Conservation (phyloP, 2,797 vertebrate species). For the Columba guinea region DNA sequence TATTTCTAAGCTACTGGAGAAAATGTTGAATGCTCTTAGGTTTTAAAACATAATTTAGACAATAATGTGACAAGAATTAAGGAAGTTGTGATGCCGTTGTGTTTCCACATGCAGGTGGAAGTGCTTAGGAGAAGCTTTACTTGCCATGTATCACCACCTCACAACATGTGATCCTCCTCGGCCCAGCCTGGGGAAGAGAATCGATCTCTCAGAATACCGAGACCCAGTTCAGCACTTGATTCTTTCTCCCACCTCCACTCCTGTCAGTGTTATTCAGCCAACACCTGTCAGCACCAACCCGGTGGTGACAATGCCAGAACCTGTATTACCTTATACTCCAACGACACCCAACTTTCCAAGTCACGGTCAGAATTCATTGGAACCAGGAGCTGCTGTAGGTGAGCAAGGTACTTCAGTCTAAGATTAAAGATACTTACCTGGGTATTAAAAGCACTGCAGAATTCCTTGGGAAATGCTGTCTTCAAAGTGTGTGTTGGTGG, state of each 20-base stretch:
- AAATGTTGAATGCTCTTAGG: not conserved
- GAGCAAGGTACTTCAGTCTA: constrained; percentile 56
- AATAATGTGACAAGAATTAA: not conserved
- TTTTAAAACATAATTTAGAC: not conserved
- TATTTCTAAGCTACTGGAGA: not conserved
- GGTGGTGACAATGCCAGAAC: constrained; percentile 60
- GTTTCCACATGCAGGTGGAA: constrained; percentile 85
- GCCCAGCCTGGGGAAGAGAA: constrained; percentile 89
- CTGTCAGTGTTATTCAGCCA: constrained; percentile 76
- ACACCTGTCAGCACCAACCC: constrained; percentile 67
- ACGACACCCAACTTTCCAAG: constrained; percentile 72
- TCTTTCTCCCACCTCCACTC: constrained; percentile 45
- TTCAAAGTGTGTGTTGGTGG: not conserved
- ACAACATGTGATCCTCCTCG: constrained; percentile 90
- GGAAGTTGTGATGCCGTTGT: not conserved
- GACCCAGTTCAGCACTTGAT: constrained; percentile 79
- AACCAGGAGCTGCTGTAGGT: constrained; percentile 78
- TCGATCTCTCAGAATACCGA: constrained; percentile 90
- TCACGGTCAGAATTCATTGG: constrained; percentile 79
- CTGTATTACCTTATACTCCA: constrained; percentile 64
- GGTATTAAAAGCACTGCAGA: not conserved
- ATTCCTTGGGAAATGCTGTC: not conserved
- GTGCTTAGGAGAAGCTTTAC: constrained; percentile 90
- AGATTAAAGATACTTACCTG: not conserved
- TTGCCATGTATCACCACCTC: constrained; percentile 92